Base-by-base conservation (phyloP, 2,888 invertebrate genomes). In the Phania funesta region DNA sequence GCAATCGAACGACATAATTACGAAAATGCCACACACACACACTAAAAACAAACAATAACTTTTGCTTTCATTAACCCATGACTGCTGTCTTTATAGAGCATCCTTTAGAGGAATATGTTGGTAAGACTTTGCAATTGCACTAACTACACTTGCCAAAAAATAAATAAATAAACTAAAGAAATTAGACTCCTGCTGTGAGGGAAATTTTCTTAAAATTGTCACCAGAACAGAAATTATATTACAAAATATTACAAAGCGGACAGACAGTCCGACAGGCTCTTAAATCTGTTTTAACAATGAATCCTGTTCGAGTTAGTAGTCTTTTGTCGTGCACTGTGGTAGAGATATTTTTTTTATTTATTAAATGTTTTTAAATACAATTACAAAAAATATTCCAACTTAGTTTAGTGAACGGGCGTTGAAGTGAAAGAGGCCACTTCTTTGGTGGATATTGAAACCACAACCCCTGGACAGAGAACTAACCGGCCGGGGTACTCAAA, bases 1-100 rank as follows among this genome's bases (percentile, higher is more conserved):
- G 78, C 78, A 78, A 78, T 44, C 68, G 60, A 70, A 82, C 70
- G 70, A 70, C 74, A 78, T 78, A 78, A 78, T 82, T 82, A 82
- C 41, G 20, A 52, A 80, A 78, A 52, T 70, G 35, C 78, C 82
- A 82, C 82, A 82, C 82, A 74, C 74, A 68, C n/a, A 13, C 38
- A 58, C 11, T 35, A 44, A 1, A 13, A 9, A 35, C 13, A 5
- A 8, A 11, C 52, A 50, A 46, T n/a, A 13, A 11, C 32, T n/a
- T 18, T 48, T 50, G 54, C 32, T 58, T 18, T 46, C 38, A 18
- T 26, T 48, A 3, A n/a, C 5, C n/a, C 52, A 16, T 73, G n/a
- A 9, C 24, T 46, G 32, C 3, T 22, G 13, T 6, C 35, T 44
- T 20, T 29, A 3, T 13, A 26, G 20, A 54, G 16, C 26, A 3